These are phyloP conservation scores for Gambusia holbrooki DNA, from an alignment of 2,113 vertebrate genomes.

Conservation along the genomic window DNA sequence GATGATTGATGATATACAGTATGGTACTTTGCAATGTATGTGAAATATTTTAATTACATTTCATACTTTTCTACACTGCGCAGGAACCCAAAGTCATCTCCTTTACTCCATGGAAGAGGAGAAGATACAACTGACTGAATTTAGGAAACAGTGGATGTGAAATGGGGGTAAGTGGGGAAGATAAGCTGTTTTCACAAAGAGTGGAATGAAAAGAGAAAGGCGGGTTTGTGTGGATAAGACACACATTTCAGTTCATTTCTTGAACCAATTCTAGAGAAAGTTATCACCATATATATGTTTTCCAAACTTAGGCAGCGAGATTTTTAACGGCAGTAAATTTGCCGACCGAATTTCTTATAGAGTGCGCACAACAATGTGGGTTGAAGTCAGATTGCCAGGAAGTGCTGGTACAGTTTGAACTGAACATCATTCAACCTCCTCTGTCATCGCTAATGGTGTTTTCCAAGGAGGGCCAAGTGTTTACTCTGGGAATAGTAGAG, in stretches of 20 bases:
- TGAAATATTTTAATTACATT: neutral
- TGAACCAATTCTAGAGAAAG: conserved; percentile 16
- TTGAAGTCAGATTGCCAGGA: neutral
- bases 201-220: conserved; percentile 6
- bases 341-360: conserved; percentile 16
- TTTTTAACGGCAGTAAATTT: conserved; percentile 28
- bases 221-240: conserved; percentile 16
- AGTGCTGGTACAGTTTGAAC: neutral
- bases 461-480: neutral
- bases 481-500: conserved; percentile 5
- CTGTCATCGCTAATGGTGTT: neutral
- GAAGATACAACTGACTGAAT: neutral
- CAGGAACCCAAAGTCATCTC: neutral
- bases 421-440: neutral
- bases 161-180: no score
- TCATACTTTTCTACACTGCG: neutral
- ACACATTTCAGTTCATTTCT: conserved; percentile 46
- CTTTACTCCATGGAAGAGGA: neutral
- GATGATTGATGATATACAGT: no score
- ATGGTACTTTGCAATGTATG: no score
- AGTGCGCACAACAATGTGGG: neutral
- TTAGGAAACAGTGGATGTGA: neutral
- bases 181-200: neutral
- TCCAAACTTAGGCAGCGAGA: conserved; percentile 25
- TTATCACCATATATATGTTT: conserved; percentile 25